phyloP scores from a whole-genome alignment of 2,113 vertebrate species.

The Oriolus oriolus region DNA sequence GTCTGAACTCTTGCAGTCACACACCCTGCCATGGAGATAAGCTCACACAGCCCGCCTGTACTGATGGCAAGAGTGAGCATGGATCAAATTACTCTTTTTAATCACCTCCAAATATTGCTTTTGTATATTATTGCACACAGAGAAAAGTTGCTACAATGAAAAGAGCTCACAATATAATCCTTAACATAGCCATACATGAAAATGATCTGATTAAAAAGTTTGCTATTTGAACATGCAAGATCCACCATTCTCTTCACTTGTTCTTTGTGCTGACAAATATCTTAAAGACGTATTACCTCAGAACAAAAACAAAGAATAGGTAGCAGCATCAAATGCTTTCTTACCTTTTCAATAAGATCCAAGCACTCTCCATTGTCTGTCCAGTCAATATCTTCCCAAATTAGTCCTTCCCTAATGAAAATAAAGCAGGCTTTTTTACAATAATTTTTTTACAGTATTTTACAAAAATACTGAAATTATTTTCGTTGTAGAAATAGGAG shows the following conservation, averaged over 20 bases:
- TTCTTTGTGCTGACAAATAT: background rate
- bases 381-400: slow-evolving; percentile 96
- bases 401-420: slow-evolving; percentile 85
- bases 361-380: slow-evolving; percentile 96
- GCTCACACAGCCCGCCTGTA: accelerated
- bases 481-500: background rate
- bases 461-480: background rate
- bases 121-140: background rate
- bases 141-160: background rate
- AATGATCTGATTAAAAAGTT: background rate
- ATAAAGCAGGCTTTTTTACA: background rate
- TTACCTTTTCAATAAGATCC: slow-evolving; percentile 97
- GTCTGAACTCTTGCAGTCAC: accelerated
- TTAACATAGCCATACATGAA: background rate
- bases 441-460: too few species aligned
- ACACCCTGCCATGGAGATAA: accelerated
- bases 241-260: background rate
- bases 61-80: background rate
- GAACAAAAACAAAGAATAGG: background rate
- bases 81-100: background rate
- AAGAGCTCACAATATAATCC: background rate
- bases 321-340: background rate
- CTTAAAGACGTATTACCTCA: background rate
- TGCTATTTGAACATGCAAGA: background rate
- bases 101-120: background rate